Evolutionary conservation across 2,797 vertebrate species (phyloP).

Genomic region (Hyperoplus lanceolatus): DNA sequence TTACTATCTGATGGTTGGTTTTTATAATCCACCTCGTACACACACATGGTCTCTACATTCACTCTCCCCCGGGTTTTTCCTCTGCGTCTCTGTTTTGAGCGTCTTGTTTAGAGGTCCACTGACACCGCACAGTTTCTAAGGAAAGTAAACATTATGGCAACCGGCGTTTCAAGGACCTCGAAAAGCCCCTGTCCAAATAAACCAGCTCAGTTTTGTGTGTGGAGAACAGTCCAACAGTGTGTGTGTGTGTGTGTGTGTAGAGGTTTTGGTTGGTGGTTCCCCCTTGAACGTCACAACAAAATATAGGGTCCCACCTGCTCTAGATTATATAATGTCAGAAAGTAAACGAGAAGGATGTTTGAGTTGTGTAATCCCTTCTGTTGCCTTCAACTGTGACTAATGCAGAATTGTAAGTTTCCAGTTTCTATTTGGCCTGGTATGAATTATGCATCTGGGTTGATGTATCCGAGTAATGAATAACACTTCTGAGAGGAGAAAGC

Average conservation of each 20-base stretch:
- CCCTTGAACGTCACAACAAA: conserved; percentile 16
- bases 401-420: conserved; percentile 29
- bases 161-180: conserved; percentile 33
- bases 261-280: conserved; percentile 7
- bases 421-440: conserved; percentile 29
- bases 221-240: not conserved
- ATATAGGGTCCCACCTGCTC: conserved; percentile 32
- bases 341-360: conserved; percentile 39
- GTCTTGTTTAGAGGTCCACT: conserved; percentile 28
- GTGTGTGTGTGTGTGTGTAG: not conserved
- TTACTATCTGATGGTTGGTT: conserved; percentile 28
- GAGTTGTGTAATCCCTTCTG: conserved; percentile 42
- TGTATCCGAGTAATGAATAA: conserved; percentile 10
- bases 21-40: conserved; percentile 14
- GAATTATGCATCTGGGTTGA: conserved; percentile 34
- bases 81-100: conserved; percentile 3
- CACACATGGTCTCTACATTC: conserved; percentile 39
- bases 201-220: conserved; percentile 5
- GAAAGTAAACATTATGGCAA: conserved; percentile 41
- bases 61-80: conserved; percentile 10
- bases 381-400: conserved; percentile 32
- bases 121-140: conserved; percentile 26
- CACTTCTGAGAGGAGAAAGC: conserved; percentile 39
- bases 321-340: conserved; percentile 41
- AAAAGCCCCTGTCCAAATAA: conserved; percentile 47